Conservation (phyloP, 2,888 invertebrate species). For the Dasypogon diadema region DNA sequence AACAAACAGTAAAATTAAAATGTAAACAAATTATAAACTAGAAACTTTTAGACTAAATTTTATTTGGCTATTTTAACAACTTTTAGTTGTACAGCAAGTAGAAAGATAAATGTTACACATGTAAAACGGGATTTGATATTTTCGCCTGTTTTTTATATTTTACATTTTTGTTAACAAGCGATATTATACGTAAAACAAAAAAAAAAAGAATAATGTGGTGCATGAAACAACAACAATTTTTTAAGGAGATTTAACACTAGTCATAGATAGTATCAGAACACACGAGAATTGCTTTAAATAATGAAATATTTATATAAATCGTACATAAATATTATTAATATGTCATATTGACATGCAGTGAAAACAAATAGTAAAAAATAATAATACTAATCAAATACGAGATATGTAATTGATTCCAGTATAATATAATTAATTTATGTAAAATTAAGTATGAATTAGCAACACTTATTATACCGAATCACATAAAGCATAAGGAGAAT, state of each 20-base stretch:
- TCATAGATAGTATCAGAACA: conserved; percentile 34
- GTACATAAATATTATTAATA: conserved; percentile 27
- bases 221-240: conserved; percentile 49
- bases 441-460: not conserved
- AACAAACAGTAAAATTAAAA: conserved; percentile 17
- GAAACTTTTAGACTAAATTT: not conserved
- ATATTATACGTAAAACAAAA: conserved; percentile 39
- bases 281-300: conserved; percentile 46
- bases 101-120: conserved; percentile 20
- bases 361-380: conserved; percentile 23
- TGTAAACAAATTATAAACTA: conserved; percentile 11
- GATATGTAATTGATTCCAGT: conserved; percentile 50
- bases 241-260: conserved; percentile 38
- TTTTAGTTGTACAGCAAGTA: not conserved
- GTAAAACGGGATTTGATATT: conserved; percentile 54
- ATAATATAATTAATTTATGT: conserved; percentile 46
- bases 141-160: conserved; percentile 20
- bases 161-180: conserved; percentile 24
- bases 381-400: conserved; percentile 43
- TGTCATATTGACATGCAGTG: conserved; percentile 49
- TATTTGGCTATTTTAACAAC: not conserved
- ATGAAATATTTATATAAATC: conserved; percentile 30
- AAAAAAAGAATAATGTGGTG: conserved; percentile 48
- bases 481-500: conserved; percentile 47
- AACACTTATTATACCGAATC: conserved; percentile 12